Evolutionary conservation across 2,113 vertebrate genomes (phyloP).

Genomic region (Catharus bicknelli): DNA sequence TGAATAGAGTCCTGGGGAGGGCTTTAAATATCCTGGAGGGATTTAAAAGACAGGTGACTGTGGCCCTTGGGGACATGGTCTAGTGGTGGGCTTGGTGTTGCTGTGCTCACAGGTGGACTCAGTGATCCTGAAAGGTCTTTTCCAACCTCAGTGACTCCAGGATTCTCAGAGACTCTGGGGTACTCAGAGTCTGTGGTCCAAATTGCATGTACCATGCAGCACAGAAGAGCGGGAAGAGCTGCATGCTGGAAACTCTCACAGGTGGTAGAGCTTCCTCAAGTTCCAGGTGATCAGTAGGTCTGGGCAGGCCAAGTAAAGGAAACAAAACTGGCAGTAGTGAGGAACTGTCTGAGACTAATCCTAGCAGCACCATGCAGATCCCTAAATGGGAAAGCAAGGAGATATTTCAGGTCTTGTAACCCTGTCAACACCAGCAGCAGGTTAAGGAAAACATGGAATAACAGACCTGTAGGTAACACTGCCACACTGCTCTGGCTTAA

Average conservation of each 20-base stretch:
- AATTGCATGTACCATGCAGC: rapidly evolving
- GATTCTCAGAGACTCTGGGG: background rate
- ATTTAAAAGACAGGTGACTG: background rate
- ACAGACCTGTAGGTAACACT: background rate
- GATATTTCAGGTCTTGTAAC: background rate
- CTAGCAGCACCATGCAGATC: background rate
- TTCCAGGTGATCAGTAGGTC: background rate
- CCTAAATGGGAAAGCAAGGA: background rate
- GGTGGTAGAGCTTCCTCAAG: background rate
- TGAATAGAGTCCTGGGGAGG: background rate
- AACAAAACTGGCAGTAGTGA: background rate
- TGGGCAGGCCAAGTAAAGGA: background rate
- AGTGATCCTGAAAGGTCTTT: background rate
- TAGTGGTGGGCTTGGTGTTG: rapidly evolving
- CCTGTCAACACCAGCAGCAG: background rate
- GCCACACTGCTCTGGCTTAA: background rate
- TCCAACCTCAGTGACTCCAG: background rate
- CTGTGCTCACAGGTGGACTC: background rate
- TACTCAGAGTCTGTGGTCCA: too few relatives aligned
- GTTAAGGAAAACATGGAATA: background rate
- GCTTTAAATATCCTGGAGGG: background rate
- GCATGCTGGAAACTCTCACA: background rate
- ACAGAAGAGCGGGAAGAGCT: background rate
- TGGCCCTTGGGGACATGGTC: background rate
- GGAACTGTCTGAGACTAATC: background rate